These are phyloP conservation scores for Pristiophorus japonicus DNA, from an alignment of 2,113 vertebrate species.

Conservation along the genomic window DNA sequence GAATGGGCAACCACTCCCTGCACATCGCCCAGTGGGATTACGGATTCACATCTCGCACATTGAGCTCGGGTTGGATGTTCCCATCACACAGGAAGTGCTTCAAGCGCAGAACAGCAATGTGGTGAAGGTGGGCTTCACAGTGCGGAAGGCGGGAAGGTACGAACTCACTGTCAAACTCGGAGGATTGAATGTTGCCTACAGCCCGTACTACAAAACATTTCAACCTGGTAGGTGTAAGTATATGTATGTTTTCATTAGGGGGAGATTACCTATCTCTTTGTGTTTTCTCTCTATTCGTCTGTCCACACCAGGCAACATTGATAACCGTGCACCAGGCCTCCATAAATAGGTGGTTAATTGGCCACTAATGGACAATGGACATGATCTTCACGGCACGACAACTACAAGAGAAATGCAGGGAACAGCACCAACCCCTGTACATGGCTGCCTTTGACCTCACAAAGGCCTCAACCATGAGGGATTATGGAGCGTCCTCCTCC, in stretches of 20 bases:
- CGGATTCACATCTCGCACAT: conserved; percentile 90
- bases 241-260: not conserved
- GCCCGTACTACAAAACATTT: conserved; percentile 95
- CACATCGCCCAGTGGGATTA: conserved; percentile 80
- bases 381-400: too few relatives aligned
- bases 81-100: conserved; percentile 90
- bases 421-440: too few relatives aligned
- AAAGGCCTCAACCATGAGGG: too few relatives aligned
- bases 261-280: not conserved
- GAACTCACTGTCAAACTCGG: conserved; percentile 89
- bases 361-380: too few relatives aligned
- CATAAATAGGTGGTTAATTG: not conserved
- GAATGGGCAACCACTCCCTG: conserved; percentile 91
- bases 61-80: conserved; percentile 89
- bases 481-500: too few relatives aligned
- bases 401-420: too few relatives aligned
- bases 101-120: conserved; percentile 85
- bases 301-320: not conserved
- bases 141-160: conserved; percentile 89
- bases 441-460: too few relatives aligned
- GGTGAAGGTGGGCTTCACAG: conserved; percentile 92
- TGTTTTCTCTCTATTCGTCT: not conserved
- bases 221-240: conserved; percentile 74
- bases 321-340: not conserved
- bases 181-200: conserved; percentile 90